Base-by-base conservation (phyloP, 2,888 invertebrate genomes). In the Parnassius smintheus region DNA sequence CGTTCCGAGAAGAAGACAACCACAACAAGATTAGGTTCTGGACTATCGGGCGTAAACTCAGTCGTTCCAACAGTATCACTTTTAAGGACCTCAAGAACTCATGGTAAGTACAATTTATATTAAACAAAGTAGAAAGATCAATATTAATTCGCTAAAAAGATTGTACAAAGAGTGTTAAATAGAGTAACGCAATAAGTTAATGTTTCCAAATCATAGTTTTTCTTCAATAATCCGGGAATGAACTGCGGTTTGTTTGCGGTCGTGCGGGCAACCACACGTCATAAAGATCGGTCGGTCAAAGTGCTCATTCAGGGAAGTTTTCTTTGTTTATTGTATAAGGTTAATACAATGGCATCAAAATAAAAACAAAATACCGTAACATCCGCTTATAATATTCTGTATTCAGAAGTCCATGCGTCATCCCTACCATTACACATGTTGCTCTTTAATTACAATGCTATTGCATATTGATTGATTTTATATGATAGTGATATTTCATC, bases 1-100 rank as follows among this genome's bases (percentile, higher is more conserved):
- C 96, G 25, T 96, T 96, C 81, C 93, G 93, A 68, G 95, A 95
- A 72, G 94, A 94, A 60, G 93, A 93, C 69, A 93, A 94, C 78
- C 94, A 94, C 75, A 93, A 92, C 75, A 93, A 93, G 74, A 88
- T 94, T 67, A 82, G 93, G 60, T 94, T 94, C 80, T 94, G 93
- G 94, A 92, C 92, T 22, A 83, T 93, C 41, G 92, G 93, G 52
- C 88, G 86, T 70, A 93, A 92, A 73, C 86, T 92, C 52, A 83
- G 76, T 63, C 85, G 93, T 65, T 92, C 93, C 4, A 93, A 93
- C 77, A 94, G 95, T 79, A 95, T 95, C 77, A 93, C 90, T 55
- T 91, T 94, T 62, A 93, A 93, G 74, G 91, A 92, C 72, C 77
- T 92, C 35, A 90, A 83, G 74, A 93, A 93, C 76, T 92, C 94